phyloP scores from a whole-genome alignment of 1,140 invertebrate species.

The Littorina saxatilis region DNA sequence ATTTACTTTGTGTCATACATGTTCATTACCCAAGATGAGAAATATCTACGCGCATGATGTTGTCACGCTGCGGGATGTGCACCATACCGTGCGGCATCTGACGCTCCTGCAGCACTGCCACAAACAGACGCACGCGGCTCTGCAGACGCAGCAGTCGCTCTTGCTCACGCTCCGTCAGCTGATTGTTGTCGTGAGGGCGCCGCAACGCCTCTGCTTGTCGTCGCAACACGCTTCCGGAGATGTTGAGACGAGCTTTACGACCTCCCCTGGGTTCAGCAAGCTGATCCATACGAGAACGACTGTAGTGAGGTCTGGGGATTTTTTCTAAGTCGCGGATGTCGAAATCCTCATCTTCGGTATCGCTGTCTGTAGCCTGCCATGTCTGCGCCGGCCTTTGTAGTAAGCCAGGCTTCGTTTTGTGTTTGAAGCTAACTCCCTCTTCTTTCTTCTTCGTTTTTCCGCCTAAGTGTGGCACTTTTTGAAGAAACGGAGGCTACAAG shows the following conservation, averaged over 20 bases:
- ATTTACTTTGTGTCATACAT: too few relatives aligned
- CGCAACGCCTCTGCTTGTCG: slow-evolving; percentile 11
- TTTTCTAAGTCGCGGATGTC: too few relatives aligned
- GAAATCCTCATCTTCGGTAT: not conserved
- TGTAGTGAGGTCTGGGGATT: too few relatives aligned
- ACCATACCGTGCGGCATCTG: slow-evolving; percentile 2
- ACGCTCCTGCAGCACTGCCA: slow-evolving; percentile 12
- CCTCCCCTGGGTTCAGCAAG: not conserved
- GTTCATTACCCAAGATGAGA: not conserved
- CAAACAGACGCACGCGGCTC: slow-evolving; percentile 7
- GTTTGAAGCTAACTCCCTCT: too few relatives aligned
- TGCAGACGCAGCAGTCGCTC: not conserved
- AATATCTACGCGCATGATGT: slow-evolving; percentile 21
- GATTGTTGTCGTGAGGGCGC: not conserved
- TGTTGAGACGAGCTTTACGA: not conserved
- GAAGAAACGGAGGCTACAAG: too few relatives aligned
- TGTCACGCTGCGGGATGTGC: slow-evolving; percentile 24
- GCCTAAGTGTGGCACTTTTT: too few relatives aligned
- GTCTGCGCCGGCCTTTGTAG: too few relatives aligned
- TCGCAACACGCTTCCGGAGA: not conserved
- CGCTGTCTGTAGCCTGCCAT: not conserved
- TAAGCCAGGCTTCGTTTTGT: too few relatives aligned
- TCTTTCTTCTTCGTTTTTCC: too few relatives aligned
- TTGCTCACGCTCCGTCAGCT: not conserved
- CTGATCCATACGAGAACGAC: not conserved